Evolutionary conservation across 2,797 vertebrate species (phyloP).

Genomic region (Protosalanx chinensis): DNA sequence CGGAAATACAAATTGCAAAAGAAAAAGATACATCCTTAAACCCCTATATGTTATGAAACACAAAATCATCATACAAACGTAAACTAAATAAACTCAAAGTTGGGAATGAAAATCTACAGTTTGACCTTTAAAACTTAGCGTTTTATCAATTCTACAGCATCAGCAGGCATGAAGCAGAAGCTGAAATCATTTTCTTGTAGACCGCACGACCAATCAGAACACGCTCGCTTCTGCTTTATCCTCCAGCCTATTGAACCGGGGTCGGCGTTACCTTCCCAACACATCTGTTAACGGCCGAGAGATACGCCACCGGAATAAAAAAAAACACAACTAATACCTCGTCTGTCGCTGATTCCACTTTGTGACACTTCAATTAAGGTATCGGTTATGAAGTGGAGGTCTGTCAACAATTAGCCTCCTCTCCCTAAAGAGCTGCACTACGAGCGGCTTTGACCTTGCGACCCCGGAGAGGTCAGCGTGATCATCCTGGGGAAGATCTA

Average conservation of each 20-base stretch:
- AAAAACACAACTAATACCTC: slow-evolving; percentile 34
- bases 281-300: slow-evolving; percentile 37
- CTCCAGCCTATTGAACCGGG: neutral
- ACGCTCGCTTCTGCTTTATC: neutral
- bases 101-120: too few relatives aligned
- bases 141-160: too few relatives aligned
- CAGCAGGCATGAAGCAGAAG: too few relatives aligned
- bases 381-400: slow-evolving; percentile 69
- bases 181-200: too few relatives aligned
- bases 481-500: slow-evolving; percentile 73
- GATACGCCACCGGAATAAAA: too few relatives aligned
- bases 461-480: slow-evolving; percentile 70
- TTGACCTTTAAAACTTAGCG: too few relatives aligned
- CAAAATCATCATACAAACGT: too few relatives aligned
- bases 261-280: slow-evolving; percentile 8
- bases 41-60: too few relatives aligned
- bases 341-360: slow-evolving; percentile 59
- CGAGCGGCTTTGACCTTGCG: slow-evolving; percentile 74
- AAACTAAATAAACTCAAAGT: too few relatives aligned
- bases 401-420: slow-evolving; percentile 71
- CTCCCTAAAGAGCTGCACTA: slow-evolving; percentile 59
- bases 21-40: too few relatives aligned
- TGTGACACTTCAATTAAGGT: slow-evolving; percentile 66
- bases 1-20: too few relatives aligned
- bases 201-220: neutral